A percentile compares a stretch with the other conserved stretches of the same genome.
phyloP scores from a whole-genome alignment of 1,140 invertebrate genomes.

The Drosophila ohnishii region DNA sequence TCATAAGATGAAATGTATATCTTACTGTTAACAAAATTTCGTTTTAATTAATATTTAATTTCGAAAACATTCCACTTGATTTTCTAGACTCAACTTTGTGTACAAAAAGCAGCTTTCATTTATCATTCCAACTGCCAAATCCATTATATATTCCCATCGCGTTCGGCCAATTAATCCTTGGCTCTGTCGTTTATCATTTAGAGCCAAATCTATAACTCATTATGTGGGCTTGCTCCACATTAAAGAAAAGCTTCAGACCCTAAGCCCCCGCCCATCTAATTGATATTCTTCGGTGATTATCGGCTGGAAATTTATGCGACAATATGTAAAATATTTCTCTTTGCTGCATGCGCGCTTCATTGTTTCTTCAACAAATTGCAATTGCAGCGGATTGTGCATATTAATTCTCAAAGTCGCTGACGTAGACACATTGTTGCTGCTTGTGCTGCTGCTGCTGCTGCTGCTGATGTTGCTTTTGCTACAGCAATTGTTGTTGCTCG shows the following conservation, averaged over 20 bases:
- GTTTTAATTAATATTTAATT: not conserved
- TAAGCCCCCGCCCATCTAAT: slow-evolving; percentile 48
- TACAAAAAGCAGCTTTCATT: slow-evolving; percentile 23
- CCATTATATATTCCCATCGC: slow-evolving; percentile 54
- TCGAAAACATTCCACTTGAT: not conserved
- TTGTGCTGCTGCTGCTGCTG: not conserved
- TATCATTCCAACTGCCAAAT: slow-evolving; percentile 25
- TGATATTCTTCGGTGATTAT: slow-evolving; percentile 72
- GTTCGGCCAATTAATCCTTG: slow-evolving; percentile 39
- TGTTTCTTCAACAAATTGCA: slow-evolving; percentile 78
- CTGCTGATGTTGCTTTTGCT: slow-evolving; percentile 20
- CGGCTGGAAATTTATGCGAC: slow-evolving; percentile 69
- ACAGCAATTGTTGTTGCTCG: slow-evolving; percentile 20
- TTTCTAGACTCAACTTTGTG: not conserved
- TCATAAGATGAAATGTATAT: not conserved
- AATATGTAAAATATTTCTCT: slow-evolving; percentile 76
- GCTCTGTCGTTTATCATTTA: slow-evolving; percentile 54
- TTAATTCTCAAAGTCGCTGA: slow-evolving; percentile 72
- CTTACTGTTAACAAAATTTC: not conserved
- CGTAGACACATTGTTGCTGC: slow-evolving; percentile 54
- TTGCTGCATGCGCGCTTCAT: slow-evolving; percentile 43
- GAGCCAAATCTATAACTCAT: slow-evolving; percentile 71
- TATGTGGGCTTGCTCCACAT: slow-evolving; percentile 68
- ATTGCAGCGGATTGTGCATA: slow-evolving; percentile 78
- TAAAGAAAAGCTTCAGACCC: slow-evolving; percentile 51